Conservation (phyloP, 2,888 invertebrate genomes). For the Neocrepidodera transversa region DNA sequence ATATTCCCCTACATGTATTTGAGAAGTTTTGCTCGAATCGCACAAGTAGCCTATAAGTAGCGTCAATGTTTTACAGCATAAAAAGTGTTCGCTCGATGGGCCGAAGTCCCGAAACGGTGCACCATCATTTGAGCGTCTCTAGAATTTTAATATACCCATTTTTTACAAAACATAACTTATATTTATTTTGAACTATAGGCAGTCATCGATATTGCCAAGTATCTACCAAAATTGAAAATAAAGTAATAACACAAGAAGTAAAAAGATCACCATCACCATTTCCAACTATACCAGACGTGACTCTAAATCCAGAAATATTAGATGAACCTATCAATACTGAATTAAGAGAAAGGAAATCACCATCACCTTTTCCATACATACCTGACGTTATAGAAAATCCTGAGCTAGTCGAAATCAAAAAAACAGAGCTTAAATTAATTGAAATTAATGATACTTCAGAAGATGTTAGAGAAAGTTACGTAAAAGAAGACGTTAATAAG, state of each 20-base stretch:
- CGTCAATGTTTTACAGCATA: too few species aligned
- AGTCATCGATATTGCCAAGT: slow-evolving; percentile 1
- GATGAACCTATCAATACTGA: slow-evolving; percentile 12
- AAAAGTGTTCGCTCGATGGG: too few species aligned
- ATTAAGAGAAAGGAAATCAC: slow-evolving; percentile 29
- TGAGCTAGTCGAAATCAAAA: slow-evolving; percentile 3
- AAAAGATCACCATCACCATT: slow-evolving; percentile 46
- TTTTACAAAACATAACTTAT: too few species aligned
- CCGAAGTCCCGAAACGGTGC: too few species aligned
- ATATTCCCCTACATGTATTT: too few species aligned
- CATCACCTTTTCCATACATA: slow-evolving; percentile 51
- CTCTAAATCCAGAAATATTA: slow-evolving; percentile 10
- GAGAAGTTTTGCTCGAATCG: too few species aligned
- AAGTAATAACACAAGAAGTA: slow-evolving; percentile 27
- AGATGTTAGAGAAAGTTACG: neutral
- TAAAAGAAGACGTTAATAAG: neutral
- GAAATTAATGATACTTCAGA: neutral
- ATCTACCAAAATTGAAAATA: slow-evolving; percentile 15
- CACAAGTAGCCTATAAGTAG: too few species aligned
- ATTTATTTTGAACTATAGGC: neutral
- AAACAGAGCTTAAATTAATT: neutral
- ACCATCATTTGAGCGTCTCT: too few species aligned
- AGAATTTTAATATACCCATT: too few species aligned
- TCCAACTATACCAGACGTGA: slow-evolving; percentile 49
- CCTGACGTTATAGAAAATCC: slow-evolving; percentile 41